Percentiles rank a stretch among this genome's conserved stretches.
Conservation (phyloP, 2,113 vertebrate species). For the Carlito syrichta region DNA sequence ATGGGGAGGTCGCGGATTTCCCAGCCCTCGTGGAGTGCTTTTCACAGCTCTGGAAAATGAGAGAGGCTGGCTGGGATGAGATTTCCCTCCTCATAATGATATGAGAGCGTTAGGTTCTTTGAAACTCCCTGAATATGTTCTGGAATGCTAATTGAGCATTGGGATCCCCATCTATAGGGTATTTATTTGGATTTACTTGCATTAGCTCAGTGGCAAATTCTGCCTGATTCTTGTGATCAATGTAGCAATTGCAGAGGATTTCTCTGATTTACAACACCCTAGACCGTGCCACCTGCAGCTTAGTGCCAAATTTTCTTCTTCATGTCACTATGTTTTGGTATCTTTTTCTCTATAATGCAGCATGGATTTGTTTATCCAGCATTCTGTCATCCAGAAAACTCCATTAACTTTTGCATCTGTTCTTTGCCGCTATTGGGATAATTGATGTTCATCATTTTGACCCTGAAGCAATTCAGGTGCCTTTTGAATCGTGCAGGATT, state of each 20-base stretch:
- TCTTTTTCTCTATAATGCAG: not conserved
- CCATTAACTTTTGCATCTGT: slow-evolving; percentile 34
- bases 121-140: slow-evolving; percentile 47
- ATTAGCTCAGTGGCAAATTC: not conserved
- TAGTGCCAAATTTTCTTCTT: not conserved
- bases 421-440: slow-evolving; percentile 2
- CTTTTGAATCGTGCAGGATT: not conserved
- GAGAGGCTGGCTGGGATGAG: slow-evolving; percentile 29
- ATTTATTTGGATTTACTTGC: not conserved
- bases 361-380: not conserved
- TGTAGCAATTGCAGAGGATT: not conserved
- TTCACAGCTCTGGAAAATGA: slow-evolving; percentile 51
- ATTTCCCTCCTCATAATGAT: slow-evolving; percentile 54
- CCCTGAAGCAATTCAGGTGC: not conserved
- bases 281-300: not conserved
- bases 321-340: not conserved
- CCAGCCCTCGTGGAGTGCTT: slow-evolving; percentile 32
- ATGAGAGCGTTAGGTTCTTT: slow-evolving; percentile 44
- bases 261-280: not conserved
- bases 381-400: slow-evolving; percentile 51
- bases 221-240: not conserved
- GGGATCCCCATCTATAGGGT: slow-evolving; percentile 23
- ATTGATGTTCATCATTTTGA: not conserved
- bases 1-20: slow-evolving; percentile 12
- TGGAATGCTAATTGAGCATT: slow-evolving; percentile 58